Base-by-base conservation (phyloP, 2,888 invertebrate genomes). In the Acleris sparsana region DNA sequence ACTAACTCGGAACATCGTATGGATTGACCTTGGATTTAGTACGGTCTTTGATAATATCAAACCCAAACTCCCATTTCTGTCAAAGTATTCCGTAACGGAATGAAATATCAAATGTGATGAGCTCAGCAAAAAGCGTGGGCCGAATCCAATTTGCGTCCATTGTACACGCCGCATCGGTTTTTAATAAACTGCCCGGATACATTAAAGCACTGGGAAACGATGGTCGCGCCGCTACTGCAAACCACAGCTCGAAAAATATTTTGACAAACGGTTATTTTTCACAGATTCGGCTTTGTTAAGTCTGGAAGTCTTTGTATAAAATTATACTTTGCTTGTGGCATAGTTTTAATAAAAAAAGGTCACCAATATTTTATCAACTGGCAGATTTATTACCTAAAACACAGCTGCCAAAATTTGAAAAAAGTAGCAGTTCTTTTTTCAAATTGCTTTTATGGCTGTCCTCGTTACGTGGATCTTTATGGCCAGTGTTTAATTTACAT, bases 351-450 rank as follows among this genome's bases (percentile, higher is more conserved):
- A 16, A 44, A 44, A 44, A 44, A 16, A 16, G 43, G 5, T n/a
- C 6, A 44, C 5, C 44, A 44, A 44, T 44, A 13, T 44, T 16
- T 44, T 44, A n/a, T 44, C n/a, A 16, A 44, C 44, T n/a, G 44
- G 44, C 13, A 13, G 44, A 44, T 44, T 44, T 44, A 44, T 44
- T n/a, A 6, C 44, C 44, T 44, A 44, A 33, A 53, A 39, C 53
- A 43, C 63, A 64, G 63, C 58, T 64, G 63, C 46, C 18, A 22
- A 13, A 51, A 53, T 44, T 44, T n/a, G 39, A n/a, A 59, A 58
- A 46, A 63, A 63, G 13, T 7, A 44, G n/a, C 52, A 58, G 20
- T 53, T 58, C 29, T 49, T 48, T 59, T 39, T 53, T 33, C 33
- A 44, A 55, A 53, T 59, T 63, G 43, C 46, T 59, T 63, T 64